Percentiles rank a stretch among this genome's conserved stretches.
These are phyloP conservation scores for Etheostoma cragini DNA, from an alignment of 2,113 vertebrate species.

Conservation along the genomic window DNA sequence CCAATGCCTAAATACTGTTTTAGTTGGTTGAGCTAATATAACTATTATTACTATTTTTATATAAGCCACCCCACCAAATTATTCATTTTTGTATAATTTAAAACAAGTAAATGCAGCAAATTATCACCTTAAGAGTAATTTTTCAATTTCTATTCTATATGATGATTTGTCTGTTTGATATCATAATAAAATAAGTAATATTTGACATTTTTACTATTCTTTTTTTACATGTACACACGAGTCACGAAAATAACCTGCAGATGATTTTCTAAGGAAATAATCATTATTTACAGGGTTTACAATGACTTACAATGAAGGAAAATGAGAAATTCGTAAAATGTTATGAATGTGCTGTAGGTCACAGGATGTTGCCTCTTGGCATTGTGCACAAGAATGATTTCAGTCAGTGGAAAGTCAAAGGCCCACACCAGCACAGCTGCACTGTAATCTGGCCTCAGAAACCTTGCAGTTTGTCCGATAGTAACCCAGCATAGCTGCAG, in stretches of 20 bases:
- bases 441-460: not conserved
- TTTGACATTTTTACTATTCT: not conserved
- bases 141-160: too few relatives aligned
- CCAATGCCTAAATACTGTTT: not conserved
- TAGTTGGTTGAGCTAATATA: not conserved
- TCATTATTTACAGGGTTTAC: not conserved
- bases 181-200: not conserved
- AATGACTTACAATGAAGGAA: not conserved
- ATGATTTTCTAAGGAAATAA: not conserved
- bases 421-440: conserved; percentile 53
- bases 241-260: not conserved
- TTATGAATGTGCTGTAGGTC: conserved; percentile 19
- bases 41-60: not conserved
- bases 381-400: conserved; percentile 7
- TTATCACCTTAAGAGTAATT: not conserved
- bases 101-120: not conserved
- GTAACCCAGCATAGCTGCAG: conserved; percentile 72
- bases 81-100: not conserved
- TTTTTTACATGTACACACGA: not conserved
- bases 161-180: too few relatives aligned
- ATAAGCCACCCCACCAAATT: not conserved
- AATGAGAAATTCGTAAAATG: not conserved
- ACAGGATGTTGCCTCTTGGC: conserved; percentile 9
- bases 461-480: conserved; percentile 60
- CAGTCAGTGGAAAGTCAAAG: conserved; percentile 17